Conservation (phyloP, 1,140 invertebrate species). For the Rhagoletis pomonella region DNA sequence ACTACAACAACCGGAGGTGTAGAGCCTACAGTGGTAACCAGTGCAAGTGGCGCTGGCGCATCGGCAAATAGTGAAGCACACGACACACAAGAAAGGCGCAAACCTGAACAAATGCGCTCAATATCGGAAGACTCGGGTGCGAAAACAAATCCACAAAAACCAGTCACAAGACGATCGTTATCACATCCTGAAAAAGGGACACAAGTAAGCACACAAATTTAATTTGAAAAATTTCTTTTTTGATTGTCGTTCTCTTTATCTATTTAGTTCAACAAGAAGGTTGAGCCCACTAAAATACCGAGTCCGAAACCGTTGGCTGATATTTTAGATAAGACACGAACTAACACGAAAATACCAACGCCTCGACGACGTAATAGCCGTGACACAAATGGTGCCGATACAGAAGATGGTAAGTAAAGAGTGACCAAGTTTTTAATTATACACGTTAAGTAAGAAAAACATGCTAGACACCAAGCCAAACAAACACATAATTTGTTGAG, state of each 20-base stretch:
- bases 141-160: constrained; percentile 66
- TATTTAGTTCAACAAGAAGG: constrained; percentile 66
- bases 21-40: not conserved
- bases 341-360: constrained; percentile 67
- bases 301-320: constrained; percentile 70
- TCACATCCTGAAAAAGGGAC: constrained; percentile 73
- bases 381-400: constrained; percentile 59
- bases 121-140: constrained; percentile 72
- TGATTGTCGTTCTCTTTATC: not conserved
- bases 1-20: not conserved
- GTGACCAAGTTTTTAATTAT: too few species aligned
- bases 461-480: too few species aligned
- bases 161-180: constrained; percentile 70
- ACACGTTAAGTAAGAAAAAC: too few species aligned
- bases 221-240: not conserved
- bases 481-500: too few species aligned
- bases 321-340: constrained; percentile 68
- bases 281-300: constrained; percentile 69
- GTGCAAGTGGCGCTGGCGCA: not conserved
- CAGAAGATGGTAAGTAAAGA: constrained; percentile 67
- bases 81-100: constrained; percentile 61
- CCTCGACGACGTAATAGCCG: constrained; percentile 66
- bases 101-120: constrained; percentile 73
- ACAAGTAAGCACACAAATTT: constrained; percentile 59
- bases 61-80: constrained; percentile 32